Evolutionary conservation across 2,113 vertebrate species (phyloP).

Genomic region (Lasiurus borealis): DNA sequence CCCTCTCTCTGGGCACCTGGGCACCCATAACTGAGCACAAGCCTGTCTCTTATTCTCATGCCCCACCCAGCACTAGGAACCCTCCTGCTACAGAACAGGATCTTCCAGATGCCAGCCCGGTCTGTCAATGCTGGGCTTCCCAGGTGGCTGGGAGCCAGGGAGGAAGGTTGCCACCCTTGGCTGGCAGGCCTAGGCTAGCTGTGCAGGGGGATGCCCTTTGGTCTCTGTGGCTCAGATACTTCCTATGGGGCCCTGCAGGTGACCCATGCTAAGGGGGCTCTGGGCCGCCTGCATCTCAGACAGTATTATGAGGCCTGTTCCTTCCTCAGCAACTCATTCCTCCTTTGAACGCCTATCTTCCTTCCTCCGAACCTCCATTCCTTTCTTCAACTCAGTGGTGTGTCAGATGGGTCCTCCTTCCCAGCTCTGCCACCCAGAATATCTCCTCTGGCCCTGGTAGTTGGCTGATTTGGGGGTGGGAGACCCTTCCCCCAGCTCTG

Average conservation of each 20-base stretch:
- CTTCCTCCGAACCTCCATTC: neutral
- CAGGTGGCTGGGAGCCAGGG: neutral
- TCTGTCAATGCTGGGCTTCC: neutral
- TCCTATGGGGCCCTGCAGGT: neutral
- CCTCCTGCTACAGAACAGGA: conserved; percentile 67
- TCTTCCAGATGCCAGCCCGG: conserved; percentile 62
- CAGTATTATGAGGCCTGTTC: neutral
- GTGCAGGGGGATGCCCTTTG: conserved; percentile 36
- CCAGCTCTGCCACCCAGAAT: neutral
- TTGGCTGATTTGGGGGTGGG: neutral
- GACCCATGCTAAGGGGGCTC: neutral
- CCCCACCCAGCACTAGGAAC: neutral
- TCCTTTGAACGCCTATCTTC: neutral
- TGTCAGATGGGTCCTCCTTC: neutral
- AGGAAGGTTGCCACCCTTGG: neutral
- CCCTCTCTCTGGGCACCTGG: neutral
- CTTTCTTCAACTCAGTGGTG: neutral
- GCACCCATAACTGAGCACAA: neutral
- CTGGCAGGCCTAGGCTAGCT: neutral
- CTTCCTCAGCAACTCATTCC: neutral
- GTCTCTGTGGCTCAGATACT: neutral
- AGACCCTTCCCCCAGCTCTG: neutral
- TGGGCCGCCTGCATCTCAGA: neutral
- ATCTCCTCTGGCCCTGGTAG: neutral
- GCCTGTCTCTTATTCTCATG: neutral